Conservation (phyloP, 2,797 vertebrate genomes). For the Arctocebus calabarensis region DNA sequence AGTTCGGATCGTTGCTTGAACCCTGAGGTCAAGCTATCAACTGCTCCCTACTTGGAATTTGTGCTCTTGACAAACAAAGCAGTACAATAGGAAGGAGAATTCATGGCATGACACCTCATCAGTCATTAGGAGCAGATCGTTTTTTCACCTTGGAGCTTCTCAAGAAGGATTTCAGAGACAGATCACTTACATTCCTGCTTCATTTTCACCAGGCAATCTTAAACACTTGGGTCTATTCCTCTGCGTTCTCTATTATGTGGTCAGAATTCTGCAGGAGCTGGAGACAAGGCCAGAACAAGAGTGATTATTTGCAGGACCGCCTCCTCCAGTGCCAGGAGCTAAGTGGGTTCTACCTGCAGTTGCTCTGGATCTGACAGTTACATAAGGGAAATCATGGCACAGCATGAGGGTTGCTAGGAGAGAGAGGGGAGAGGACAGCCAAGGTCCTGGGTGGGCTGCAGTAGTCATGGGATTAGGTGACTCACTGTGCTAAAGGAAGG, state of each 20-base stretch:
- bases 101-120: conserved; percentile 87
- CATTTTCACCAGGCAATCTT: not conserved
- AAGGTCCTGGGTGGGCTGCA: no score
- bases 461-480: not conserved
- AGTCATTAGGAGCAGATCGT: conserved; percentile 73
- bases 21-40: conserved; percentile 87
- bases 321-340: not conserved
- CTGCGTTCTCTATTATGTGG: conserved; percentile 48
- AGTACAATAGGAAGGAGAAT: conserved; percentile 83
- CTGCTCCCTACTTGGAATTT: conserved; percentile 85
- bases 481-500: not conserved
- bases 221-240: conserved; percentile 31
- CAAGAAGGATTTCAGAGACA: conserved; percentile 81
- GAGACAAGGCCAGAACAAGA: conserved; percentile 83
- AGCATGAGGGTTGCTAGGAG: not conserved
- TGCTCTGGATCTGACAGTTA: not conserved
- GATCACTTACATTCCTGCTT: conserved; percentile 42
- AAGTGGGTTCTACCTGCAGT: not conserved
- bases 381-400: rapidly evolving
- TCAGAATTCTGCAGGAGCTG: conserved; percentile 68
- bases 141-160: conserved; percentile 78
- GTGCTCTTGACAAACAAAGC: conserved; percentile 87
- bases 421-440: not conserved
- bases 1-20: not conserved
- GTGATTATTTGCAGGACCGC: conserved; percentile 68